A percentile compares a stretch with the other conserved stretches of the same genome.
Evolutionary conservation across 2,797 vertebrate genomes (phyloP).

Genomic region (Sorex maritimensis): DNA sequence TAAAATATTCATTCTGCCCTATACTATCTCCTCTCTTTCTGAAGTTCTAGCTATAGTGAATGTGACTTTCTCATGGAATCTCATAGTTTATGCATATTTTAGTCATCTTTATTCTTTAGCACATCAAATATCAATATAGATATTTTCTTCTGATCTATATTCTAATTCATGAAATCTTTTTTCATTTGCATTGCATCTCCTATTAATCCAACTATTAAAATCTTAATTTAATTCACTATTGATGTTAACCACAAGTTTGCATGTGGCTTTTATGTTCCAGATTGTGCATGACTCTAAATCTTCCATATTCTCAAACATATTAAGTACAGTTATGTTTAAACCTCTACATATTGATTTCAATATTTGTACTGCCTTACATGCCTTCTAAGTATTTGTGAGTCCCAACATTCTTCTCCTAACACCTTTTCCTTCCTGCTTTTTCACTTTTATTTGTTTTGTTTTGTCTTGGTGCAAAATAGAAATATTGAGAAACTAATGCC

Average conservation of each 20-base stretch:
- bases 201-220: not conserved
- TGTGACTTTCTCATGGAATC: not conserved
- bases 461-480: not conserved
- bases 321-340: not conserved
- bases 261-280: not conserved
- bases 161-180: not conserved
- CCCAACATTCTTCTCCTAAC: not conserved
- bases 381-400: not conserved
- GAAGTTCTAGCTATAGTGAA: not conserved
- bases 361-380: not conserved
- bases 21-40: not conserved
- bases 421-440: not conserved
- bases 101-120: not conserved
- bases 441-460: not conserved
- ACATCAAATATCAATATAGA: not conserved
- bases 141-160: not conserved
- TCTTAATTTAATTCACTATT: not conserved
- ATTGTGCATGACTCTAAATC: constrained; percentile 12
- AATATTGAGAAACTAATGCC: not conserved
- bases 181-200: not conserved
- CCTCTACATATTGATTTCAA: not conserved
- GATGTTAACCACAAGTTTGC: not conserved
- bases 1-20: not conserved
- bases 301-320: not conserved
- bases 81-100: not conserved